Evolutionary conservation across 2,797 vertebrate genomes (phyloP).

Genomic region (Chelon labrosus): DNA sequence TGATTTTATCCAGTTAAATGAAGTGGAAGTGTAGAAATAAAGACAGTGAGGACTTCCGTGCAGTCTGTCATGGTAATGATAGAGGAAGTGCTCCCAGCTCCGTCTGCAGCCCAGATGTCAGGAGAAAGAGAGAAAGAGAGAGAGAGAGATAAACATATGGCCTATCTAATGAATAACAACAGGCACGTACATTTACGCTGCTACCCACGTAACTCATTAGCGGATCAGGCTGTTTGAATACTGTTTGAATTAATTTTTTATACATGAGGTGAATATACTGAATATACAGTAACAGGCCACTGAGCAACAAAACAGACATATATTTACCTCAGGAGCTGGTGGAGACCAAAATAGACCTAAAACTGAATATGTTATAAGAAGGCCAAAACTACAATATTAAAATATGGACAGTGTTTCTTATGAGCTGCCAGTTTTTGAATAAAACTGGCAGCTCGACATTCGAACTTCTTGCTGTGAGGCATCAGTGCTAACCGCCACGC

Average conservation of each 20-base stretch:
- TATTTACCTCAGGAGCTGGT: not conserved
- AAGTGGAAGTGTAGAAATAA: conserved; percentile 1
- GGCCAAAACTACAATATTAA: not conserved
- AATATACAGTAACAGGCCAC: not conserved
- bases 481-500: no score
- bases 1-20: not conserved
- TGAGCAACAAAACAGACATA: not conserved
- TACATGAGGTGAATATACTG: not conserved
- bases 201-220: not conserved
- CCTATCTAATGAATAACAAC: conserved; percentile 40
- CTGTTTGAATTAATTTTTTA: not conserved
- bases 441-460: no score
- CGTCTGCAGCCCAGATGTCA: conserved; percentile 74
- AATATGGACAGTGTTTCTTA: no score
- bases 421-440: no score
- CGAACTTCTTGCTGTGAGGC: no score
- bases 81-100: conserved; percentile 51
- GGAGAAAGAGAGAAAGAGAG: conserved; percentile 35
- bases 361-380: not conserved
- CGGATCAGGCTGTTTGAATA: not conserved
- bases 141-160: conserved; percentile 37
- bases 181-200: conserved; percentile 16
- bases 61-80: conserved; percentile 44
- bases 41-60: conserved; percentile 16
- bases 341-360: not conserved